Base-by-base conservation (phyloP, 2,888 invertebrate species). In the Athalia cordata region DNA sequence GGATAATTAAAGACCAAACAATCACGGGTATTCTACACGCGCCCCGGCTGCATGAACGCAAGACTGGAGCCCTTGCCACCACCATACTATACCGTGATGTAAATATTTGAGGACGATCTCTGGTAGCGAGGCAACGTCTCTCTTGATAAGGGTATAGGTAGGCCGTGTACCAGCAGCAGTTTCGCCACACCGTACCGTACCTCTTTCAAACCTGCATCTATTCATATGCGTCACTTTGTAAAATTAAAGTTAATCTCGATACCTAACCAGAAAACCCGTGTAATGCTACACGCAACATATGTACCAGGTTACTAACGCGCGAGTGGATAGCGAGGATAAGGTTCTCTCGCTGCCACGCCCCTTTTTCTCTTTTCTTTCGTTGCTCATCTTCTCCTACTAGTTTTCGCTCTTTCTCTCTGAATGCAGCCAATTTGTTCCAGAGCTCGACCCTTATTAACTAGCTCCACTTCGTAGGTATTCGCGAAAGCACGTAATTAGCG, bases 101-200 rank as follows among this genome's bases (percentile, higher is more conserved):
- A 86, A 86, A 86, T 86, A 86, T 86, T 86, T 85, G 83, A 84
- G 79, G 81, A 85, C 83, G 81, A 84, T 81, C 83, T 82, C 80
- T 77, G 81, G 81, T 82, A 82, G 82, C 82, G 80, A 79, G 81
- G 80, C 81, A 81, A 82, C 84, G 83, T 81, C 79, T 80, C 79
- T 76, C 78, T 80, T 85, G 85, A 85, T 85, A 85, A 85, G 83
- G 83, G 83, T 82, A 29, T 29, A 82, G 82, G 81, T 81, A 57
- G 62, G 50, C 57, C 52, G 59, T 49, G 52, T 64, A 67, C 59
- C 29, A 55, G 55, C 65, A 77, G 65, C 59, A 43, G n/a, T 13
- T 29, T 29, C 29, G 29, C 29, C 49, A 13, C 43, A 45, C 64
- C 13, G 43, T 43, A 15, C 77, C 59, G 5, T 13, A 59, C 72